These are phyloP conservation scores for Lasiommata megera DNA, from an alignment of 2,888 invertebrate genomes.

Conservation along the genomic window DNA sequence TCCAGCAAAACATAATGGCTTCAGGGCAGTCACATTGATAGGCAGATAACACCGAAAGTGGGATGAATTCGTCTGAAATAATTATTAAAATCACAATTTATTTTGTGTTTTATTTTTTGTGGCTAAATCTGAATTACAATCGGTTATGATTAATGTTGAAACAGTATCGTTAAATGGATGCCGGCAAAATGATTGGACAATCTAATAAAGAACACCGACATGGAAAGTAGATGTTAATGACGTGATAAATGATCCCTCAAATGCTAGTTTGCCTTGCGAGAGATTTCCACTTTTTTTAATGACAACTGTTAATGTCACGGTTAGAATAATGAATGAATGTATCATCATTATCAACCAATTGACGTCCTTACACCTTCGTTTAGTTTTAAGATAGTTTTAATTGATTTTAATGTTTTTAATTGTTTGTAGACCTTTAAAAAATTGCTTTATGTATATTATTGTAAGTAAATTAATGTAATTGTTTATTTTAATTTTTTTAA, in stretches of 20 bases:
- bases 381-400: no score
- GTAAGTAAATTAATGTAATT: no score
- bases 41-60: not conserved
- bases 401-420: no score
- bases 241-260: not conserved
- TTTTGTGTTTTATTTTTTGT: not conserved
- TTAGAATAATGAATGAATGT: no score
- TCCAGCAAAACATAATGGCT: constrained; percentile 14
- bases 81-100: not conserved
- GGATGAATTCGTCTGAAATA: not conserved
- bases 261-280: not conserved
- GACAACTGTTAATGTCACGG: not conserved
- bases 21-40: not conserved
- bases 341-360: no score
- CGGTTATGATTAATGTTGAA: not conserved
- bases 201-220: not conserved
- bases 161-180: not conserved
- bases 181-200: not conserved
- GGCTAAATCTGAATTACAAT: no score
- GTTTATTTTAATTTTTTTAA: no score
- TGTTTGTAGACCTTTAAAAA: no score
- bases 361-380: no score
- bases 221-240: not conserved
- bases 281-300: not conserved
- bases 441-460: no score